phyloP scores from a whole-genome alignment of 2,888 invertebrate species.

The Tanypteryx hageni region DNA sequence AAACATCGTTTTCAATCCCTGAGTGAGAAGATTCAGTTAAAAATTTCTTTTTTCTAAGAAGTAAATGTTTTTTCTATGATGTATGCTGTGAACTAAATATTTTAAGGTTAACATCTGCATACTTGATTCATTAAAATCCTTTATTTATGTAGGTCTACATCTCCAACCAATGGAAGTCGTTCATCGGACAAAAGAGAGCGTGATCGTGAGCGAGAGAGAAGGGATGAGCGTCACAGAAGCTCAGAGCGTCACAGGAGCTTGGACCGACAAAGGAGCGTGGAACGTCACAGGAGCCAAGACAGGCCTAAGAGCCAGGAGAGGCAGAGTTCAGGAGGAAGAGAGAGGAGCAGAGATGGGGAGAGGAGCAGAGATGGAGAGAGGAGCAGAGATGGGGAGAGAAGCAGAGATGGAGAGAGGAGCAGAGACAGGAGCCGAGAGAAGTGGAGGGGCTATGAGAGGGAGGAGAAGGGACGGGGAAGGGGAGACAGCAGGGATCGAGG shows the following conservation, averaged over 20 bases:
- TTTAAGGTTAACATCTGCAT: background rate
- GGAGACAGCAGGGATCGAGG: constrained; percentile 69
- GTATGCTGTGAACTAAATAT: background rate
- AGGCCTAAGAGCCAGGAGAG: constrained; percentile 2
- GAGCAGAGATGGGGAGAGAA: constrained; percentile 71
- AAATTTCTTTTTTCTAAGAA: no score
- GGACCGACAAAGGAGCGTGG: constrained; percentile 66
- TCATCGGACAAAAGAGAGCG: constrained; percentile 67
- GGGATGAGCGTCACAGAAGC: constrained; percentile 70
- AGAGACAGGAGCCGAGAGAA: constrained; percentile 67
- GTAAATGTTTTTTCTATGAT: background rate
- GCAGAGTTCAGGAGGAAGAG: background rate
- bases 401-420: constrained; percentile 73
- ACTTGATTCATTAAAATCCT: background rate
- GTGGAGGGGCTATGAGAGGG: constrained; percentile 38
- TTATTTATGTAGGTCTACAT: background rate
- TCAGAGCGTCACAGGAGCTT: constrained; percentile 68
- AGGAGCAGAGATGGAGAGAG: background rate
- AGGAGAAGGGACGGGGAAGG: constrained; percentile 72
- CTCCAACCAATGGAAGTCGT: constrained; percentile 66
- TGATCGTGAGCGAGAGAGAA: constrained; percentile 68
- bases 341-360: background rate
- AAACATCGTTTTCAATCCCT: no score
- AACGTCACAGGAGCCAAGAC: constrained; percentile 65
- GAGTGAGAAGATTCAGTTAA: no score